phyloP scores from a whole-genome alignment of 2,888 invertebrate genomes.

The Lissocephala sabroskyi region DNA sequence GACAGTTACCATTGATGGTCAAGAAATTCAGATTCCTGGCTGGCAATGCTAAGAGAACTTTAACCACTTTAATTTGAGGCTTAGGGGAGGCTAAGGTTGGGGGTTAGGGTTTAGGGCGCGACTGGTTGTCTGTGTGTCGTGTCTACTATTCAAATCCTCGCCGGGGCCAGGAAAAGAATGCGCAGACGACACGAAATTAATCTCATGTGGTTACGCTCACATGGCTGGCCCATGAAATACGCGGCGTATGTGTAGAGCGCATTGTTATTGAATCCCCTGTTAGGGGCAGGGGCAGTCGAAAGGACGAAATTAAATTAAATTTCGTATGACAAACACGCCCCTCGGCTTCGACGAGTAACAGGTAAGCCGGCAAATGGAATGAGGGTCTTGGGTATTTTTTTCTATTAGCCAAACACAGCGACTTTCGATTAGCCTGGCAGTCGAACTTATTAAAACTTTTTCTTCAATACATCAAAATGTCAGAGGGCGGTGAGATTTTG shows the following conservation, averaged over 20 bases:
- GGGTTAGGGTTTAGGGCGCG: slow-evolving; percentile 23
- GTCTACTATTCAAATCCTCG: too few relatives aligned
- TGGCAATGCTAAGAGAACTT: too few relatives aligned
- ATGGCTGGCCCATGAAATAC: slow-evolving; percentile 18
- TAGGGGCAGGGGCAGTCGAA: too few relatives aligned
- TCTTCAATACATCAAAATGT: slow-evolving; percentile 36
- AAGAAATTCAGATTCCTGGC: too few relatives aligned
- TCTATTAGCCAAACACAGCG: slow-evolving; percentile 10
- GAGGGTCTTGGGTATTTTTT: too few relatives aligned
- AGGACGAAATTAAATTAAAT: too few relatives aligned
- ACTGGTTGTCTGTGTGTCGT: slow-evolving; percentile 10
- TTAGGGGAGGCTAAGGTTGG: too few relatives aligned
- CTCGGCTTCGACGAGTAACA: too few relatives aligned
- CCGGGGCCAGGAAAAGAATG: slow-evolving; percentile 29
- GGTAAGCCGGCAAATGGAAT: too few relatives aligned
- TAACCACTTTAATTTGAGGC: background rate
- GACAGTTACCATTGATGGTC: too few relatives aligned
- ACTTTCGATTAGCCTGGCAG: too few relatives aligned
- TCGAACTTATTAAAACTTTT: slow-evolving; percentile 53
- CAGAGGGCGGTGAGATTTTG: slow-evolving; percentile 1
- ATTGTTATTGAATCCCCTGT: slow-evolving; percentile 6
- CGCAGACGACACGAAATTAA: slow-evolving; percentile 59
- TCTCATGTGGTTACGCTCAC: slow-evolving; percentile 46
- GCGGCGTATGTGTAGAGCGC: slow-evolving; percentile 50
- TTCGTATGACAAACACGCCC: too few relatives aligned